A percentile compares a stretch with the other conserved stretches of the same genome.
Evolutionary conservation across 1,140 invertebrate genomes (phyloP).

Genomic region (Tetraneura akinire): DNA sequence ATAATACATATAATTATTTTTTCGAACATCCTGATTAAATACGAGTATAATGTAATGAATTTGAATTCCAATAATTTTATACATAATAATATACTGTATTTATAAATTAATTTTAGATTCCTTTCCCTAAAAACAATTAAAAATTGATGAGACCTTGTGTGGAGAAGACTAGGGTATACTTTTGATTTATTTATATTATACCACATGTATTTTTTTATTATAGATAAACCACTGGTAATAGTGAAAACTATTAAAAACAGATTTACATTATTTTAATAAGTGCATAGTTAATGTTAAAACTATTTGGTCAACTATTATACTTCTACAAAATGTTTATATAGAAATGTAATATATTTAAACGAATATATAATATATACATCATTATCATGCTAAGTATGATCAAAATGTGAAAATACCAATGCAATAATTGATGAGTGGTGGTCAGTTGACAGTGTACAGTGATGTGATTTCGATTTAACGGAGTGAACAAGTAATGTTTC

Average conservation of each 20-base stretch:
- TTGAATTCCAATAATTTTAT: not conserved
- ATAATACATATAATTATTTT: too few species aligned
- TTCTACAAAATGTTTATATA: not conserved
- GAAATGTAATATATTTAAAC: not conserved
- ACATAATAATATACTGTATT: not conserved
- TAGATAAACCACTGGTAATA: too few species aligned
- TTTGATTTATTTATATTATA: not conserved
- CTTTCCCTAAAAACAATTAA: not conserved
- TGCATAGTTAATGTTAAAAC: too few species aligned
- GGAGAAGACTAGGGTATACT: too few species aligned
- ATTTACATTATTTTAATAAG: not conserved
- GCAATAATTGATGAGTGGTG: not conserved
- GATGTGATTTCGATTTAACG: not conserved
- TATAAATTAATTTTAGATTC: not conserved
- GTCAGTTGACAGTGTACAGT: not conserved
- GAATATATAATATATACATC: not conserved
- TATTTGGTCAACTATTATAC: too few species aligned
- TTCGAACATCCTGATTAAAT: too few species aligned
- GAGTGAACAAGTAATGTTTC: not conserved
- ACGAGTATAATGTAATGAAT: too few species aligned
- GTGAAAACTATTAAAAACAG: not conserved
- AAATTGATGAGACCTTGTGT: too few species aligned
- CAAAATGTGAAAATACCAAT: slow-evolving; percentile 30
- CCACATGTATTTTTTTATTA: not conserved
- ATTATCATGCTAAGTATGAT: slow-evolving; percentile 22